Evolutionary conservation across 2,888 invertebrate species (phyloP).

Genomic region (Catocala nupta): DNA sequence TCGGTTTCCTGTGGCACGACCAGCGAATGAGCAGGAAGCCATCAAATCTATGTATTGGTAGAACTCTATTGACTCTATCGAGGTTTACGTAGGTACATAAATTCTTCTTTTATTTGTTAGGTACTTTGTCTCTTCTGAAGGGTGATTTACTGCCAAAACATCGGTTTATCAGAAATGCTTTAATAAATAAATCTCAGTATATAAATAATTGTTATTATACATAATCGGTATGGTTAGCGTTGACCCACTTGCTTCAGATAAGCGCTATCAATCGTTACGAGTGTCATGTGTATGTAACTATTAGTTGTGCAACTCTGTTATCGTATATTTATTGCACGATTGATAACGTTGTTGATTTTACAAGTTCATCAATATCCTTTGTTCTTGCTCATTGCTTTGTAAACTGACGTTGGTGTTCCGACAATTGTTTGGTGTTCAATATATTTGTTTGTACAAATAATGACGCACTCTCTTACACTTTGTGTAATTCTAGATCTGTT

Average conservation of each 20-base stretch:
- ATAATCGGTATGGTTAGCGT: constrained; percentile 65
- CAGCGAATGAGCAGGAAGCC: constrained; percentile 55
- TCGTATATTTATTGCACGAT: constrained; percentile 60
- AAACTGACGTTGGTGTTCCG: constrained; percentile 60
- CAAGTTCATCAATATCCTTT: constrained; percentile 72
- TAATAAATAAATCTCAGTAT: constrained; percentile 30
- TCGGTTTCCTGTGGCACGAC: constrained; percentile 70
- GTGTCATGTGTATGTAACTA: constrained; percentile 71
- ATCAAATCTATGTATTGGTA: constrained; percentile 34
- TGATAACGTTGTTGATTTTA: constrained; percentile 67
- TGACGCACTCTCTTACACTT: constrained; percentile 61
- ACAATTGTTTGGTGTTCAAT: constrained; percentile 57
- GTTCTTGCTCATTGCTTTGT: constrained; percentile 60
- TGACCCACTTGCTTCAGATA: constrained; percentile 80
- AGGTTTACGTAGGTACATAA: constrained; percentile 24
- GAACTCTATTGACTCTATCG: constrained; percentile 15
- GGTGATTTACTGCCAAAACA: constrained; percentile 54
- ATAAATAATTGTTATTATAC: constrained; percentile 43
- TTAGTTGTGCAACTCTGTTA: constrained; percentile 77
- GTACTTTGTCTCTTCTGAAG: constrained; percentile 51
- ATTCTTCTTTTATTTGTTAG: constrained; percentile 52
- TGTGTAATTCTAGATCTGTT: constrained; percentile 53
- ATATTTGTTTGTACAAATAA: constrained; percentile 60
- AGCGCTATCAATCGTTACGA: constrained; percentile 70
- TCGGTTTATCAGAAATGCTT: constrained; percentile 49